These are phyloP conservation scores for Strigamia transsilvanica DNA, from an alignment of 2,888 invertebrate species.

Conservation along the genomic window DNA sequence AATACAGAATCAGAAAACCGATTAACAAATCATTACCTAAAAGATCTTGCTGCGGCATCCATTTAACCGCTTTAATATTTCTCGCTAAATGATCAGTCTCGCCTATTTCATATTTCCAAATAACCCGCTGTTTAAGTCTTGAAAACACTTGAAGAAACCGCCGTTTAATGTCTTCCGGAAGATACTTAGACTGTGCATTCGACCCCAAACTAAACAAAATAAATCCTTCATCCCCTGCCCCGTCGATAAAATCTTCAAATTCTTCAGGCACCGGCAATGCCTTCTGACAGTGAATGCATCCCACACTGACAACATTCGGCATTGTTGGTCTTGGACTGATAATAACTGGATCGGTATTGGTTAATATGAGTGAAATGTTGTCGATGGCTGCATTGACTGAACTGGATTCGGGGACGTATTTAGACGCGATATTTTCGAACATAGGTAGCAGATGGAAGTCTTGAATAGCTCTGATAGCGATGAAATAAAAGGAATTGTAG, in stretches of 20 bases:
- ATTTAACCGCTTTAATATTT: not conserved
- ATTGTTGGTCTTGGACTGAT: not conserved
- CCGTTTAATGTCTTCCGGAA: not conserved
- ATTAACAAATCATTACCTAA: not conserved
- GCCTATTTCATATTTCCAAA: constrained; percentile 9
- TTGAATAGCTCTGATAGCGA: not conserved
- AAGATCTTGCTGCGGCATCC: constrained; percentile 26
- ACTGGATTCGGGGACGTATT: not conserved
- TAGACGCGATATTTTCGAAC: not conserved
- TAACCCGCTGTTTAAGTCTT: not conserved
- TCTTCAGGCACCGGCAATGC: not conserved
- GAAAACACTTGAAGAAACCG: not conserved
- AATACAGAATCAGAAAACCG: not conserved
- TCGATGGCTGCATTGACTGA: not conserved
- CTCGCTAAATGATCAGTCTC: not conserved
- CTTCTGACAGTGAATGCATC: not conserved
- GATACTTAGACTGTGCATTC: not conserved
- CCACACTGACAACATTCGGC: not conserved
- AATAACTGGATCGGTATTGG: not conserved
- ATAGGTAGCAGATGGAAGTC: not conserved
- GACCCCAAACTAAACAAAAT: constrained; percentile 22
- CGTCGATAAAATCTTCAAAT: not conserved
- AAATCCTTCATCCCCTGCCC: constrained; percentile 15
- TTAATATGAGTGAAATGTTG: not conserved
- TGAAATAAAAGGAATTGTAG: not conserved